A percentile compares a stretch with the other conserved stretches of the same genome.
These are phyloP conservation scores for Scortum barcoo DNA, from an alignment of 2,113 vertebrate species.

Conservation along the genomic window DNA sequence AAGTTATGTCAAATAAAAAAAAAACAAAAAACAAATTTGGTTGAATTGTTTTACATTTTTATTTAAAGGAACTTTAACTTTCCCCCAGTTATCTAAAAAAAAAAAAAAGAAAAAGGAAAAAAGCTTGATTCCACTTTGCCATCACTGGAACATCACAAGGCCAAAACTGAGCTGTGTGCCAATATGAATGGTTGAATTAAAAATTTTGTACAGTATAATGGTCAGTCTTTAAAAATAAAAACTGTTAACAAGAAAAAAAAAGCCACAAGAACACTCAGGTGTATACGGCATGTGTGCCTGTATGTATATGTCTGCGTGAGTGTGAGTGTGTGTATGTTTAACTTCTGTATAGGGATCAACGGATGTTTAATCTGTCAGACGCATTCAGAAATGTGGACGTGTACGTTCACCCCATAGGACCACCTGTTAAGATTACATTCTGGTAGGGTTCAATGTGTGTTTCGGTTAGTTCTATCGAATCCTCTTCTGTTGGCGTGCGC, in stretches of 20 bases:
- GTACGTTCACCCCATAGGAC: slow-evolving; percentile 42
- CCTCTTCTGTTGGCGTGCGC: slow-evolving; percentile 96
- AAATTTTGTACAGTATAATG: slow-evolving; percentile 93
- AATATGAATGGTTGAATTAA: slow-evolving; percentile 86
- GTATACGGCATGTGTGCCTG: slow-evolving; percentile 49
- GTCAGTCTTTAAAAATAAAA: slow-evolving; percentile 98
- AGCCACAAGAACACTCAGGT: slow-evolving; percentile 84
- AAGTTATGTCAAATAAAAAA: slow-evolving; percentile 6
- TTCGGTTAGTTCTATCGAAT: slow-evolving; percentile 88
- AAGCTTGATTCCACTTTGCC: slow-evolving; percentile 86
- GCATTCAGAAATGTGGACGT: slow-evolving; percentile 42
- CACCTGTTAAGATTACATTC: slow-evolving; percentile 71
- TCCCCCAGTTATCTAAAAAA: slow-evolving; percentile 91
- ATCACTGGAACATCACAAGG: slow-evolving; percentile 90
- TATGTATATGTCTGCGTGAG: slow-evolving; percentile 32
- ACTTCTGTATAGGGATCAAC: slow-evolving; percentile 51
- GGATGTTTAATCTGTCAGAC: slow-evolving; percentile 44
- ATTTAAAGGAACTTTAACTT: slow-evolving; percentile 90
- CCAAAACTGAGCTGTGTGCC: slow-evolving; percentile 87
- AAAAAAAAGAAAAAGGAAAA: slow-evolving; percentile 87
- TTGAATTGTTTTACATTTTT: slow-evolving; percentile 83
- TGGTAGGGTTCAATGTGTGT: slow-evolving; percentile 36
- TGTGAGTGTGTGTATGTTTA: slow-evolving; percentile 1
- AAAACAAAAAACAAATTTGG: slow-evolving; percentile 13
- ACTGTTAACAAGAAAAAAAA: slow-evolving; percentile 86